phyloP scores from a whole-genome alignment of 2,113 vertebrate genomes.

The Oreochromis aureus region DNA sequence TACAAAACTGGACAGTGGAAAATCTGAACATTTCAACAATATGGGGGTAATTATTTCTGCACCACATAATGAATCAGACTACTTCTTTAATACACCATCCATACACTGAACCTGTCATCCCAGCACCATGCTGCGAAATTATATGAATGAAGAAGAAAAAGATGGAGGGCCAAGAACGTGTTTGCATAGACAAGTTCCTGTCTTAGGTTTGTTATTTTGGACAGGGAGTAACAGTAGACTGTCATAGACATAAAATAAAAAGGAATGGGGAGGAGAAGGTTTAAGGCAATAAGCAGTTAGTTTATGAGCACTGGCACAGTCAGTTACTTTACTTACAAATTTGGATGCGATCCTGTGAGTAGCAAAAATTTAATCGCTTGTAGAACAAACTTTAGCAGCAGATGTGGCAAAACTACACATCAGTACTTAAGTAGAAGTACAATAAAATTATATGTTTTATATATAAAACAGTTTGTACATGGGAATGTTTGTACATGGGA shows the following conservation, averaged over 20 bases:
- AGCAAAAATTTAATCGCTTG: background rate
- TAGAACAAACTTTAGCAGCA: background rate
- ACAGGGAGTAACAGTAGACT: background rate
- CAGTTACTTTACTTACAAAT: background rate
- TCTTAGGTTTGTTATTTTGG: background rate
- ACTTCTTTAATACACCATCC: background rate
- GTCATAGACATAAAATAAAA: background rate
- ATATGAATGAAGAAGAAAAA: background rate
- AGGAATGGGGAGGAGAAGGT: background rate
- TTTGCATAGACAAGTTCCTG: background rate
- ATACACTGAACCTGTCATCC: background rate
- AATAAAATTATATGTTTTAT: background rate
- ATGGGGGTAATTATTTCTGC: background rate
- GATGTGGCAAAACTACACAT: background rate
- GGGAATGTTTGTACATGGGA: background rate
- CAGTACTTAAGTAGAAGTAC: background rate
- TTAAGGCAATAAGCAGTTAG: background rate
- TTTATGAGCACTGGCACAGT: background rate
- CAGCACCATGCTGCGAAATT: background rate
- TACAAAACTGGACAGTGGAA: background rate
- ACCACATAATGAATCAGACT: background rate
- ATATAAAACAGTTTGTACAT: background rate
- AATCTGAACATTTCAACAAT: background rate
- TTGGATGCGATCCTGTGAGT: background rate
- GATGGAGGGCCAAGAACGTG: background rate